Evolutionary conservation across 2,113 vertebrate species (phyloP), one percentile per base, ranked within the genome.

Genomic region (Colinus virginianus): DNA sequence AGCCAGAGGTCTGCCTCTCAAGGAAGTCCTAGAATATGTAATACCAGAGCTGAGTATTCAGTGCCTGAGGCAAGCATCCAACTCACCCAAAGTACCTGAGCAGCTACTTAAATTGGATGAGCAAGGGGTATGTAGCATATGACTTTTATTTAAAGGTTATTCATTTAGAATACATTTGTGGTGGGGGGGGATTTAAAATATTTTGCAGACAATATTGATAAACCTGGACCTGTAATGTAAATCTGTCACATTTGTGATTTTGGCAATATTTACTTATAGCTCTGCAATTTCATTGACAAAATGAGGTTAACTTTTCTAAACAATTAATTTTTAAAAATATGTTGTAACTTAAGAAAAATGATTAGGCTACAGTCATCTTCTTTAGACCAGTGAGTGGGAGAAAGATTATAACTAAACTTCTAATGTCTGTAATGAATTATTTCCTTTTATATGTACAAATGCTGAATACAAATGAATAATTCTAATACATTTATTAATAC

Each of bases 71-170:
- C 98, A 99, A 95, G 98, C 99, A 90, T 95, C 98, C 87, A 99
- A 85, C 97, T 98, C 99, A 2, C 98, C 98, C 77, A 99, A 98
- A 96, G 99, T 99, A 82, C 97, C 98, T 0, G 99, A 99, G 83
- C 99, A 99, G 85, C 98, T 99, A 17, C 98, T 99, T 72, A 99
- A 99, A 94, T 97, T 99, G 53, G 99, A 99, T 70, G 99, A 99
- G 81, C 99, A 99, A 96, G 99, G 99, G 98, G 99, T 99, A 95
- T 86, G 99, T 97, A 72, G 28, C 74, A 9, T 8, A 7, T 26
- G 22, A 6, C 26, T 56, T 91, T 53, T 30, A 23, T 74, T 56
- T 46, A 63, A 62, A 76, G 59, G 28, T 6, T 36, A 2, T 68
- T 74, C 12, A 13, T 88, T 83, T 34, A 18, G 74, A 63, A 58